A percentile compares a stretch with the other conserved stretches of the same genome.
Evolutionary conservation across 2,888 invertebrate genomes (phyloP).

Genomic region (Augochlorella aurata): DNA sequence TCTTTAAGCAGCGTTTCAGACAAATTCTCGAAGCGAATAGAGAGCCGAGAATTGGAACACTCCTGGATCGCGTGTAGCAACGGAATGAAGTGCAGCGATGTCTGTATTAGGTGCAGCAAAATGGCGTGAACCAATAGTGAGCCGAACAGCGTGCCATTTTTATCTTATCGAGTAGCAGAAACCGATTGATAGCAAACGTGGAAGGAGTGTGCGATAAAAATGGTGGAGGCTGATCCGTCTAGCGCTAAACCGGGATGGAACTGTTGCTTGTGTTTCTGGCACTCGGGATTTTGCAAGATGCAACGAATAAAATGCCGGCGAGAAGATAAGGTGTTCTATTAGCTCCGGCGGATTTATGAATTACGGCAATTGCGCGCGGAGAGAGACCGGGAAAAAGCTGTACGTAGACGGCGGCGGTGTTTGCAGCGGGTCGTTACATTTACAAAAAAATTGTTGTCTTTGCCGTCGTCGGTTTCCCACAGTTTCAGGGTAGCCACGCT

Average conservation of each 20-base stretch:
- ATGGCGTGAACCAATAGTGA: not conserved
- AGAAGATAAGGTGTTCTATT: not conserved
- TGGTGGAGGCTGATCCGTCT: not conserved
- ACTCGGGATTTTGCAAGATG: not conserved
- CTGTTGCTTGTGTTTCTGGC: not conserved
- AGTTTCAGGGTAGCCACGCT: constrained; percentile 45
- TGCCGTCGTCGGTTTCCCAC: constrained; percentile 26
- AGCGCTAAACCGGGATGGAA: not conserved
- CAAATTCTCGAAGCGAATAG: too few relatives aligned
- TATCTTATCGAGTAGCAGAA: not conserved
- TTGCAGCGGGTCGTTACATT: too few relatives aligned
- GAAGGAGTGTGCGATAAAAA: not conserved
- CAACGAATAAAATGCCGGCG: not conserved
- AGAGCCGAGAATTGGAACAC: too few relatives aligned
- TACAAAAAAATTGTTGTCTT: not conserved
- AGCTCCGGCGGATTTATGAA: not conserved
- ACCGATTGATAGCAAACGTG: not conserved
- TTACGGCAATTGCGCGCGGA: not conserved
- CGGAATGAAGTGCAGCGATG: not conserved
- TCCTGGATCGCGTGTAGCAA: too few relatives aligned
- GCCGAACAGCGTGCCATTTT: not conserved
- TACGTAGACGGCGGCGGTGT: too few relatives aligned
- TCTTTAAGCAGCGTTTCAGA: too few relatives aligned
- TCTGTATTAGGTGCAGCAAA: not conserved
- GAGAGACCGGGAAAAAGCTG: not conserved